phyloP scores from a whole-genome alignment of 2,888 invertebrate species.

The Phaedon cochleariae region DNA sequence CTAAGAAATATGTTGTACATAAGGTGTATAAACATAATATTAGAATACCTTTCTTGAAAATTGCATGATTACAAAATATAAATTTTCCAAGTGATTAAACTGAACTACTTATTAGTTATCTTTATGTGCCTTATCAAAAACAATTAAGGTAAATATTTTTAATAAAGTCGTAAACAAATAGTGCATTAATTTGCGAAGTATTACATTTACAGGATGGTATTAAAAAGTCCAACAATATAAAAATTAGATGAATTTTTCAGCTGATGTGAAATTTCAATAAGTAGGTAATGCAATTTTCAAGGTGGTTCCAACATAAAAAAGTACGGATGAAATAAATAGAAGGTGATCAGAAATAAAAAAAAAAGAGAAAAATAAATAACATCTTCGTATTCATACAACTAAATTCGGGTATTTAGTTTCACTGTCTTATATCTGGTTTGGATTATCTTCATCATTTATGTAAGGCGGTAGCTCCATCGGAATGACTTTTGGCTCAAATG shows the following conservation, averaged over 20 bases:
- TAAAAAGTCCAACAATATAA: too few species aligned
- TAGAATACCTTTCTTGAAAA: background rate
- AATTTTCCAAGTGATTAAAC: background rate
- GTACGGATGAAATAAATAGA: conserved; percentile 15
- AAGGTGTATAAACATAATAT: background rate
- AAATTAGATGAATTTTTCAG: too few species aligned
- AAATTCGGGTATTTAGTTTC: background rate
- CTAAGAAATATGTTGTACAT: background rate
- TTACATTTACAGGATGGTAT: too few species aligned
- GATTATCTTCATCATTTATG: background rate
- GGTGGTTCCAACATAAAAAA: background rate
- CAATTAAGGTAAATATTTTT: background rate
- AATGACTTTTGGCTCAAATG: too few species aligned
- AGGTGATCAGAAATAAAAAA: background rate
- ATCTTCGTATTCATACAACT: background rate
- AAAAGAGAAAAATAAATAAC: conserved; percentile 17
- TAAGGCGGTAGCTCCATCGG: background rate
- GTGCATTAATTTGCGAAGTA: too few species aligned
- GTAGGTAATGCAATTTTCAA: background rate
- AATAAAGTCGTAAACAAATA: background rate
- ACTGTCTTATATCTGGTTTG: background rate
- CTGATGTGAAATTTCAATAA: too few species aligned
- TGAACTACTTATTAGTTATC: too few species aligned
- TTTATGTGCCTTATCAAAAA: too few species aligned
- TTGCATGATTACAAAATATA: background rate